Percentiles rank a stretch among this genome's conserved stretches.
phyloP scores from a whole-genome alignment of 2,113 vertebrate genomes.

The Anarhynchus alexandrinus region DNA sequence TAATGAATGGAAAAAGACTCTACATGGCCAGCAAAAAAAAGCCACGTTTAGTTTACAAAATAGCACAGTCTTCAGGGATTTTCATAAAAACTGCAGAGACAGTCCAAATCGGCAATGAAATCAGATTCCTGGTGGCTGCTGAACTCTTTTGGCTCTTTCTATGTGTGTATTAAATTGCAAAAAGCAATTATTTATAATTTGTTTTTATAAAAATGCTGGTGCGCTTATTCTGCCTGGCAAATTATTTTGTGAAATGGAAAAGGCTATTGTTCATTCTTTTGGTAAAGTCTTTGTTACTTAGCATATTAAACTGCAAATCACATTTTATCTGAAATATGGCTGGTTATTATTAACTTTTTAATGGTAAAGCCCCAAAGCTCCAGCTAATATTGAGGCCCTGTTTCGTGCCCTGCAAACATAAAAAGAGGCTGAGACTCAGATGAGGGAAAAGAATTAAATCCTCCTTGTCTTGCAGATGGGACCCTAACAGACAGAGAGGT shows the following conservation, averaged over 20 bases:
- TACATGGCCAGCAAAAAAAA: conserved; percentile 15
- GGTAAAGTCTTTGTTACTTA: conserved; percentile 48
- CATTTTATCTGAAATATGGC: conserved; percentile 43
- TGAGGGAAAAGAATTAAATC: neutral
- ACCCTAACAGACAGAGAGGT: neutral
- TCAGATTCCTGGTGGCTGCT: conserved; percentile 42
- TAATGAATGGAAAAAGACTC: conserved; percentile 63
- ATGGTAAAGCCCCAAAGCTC: neutral
- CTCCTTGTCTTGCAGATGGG: neutral
- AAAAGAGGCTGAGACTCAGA: neutral
- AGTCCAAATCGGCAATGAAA: conserved; percentile 58
- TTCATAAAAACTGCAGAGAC: conserved; percentile 48
- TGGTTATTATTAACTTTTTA: conserved; percentile 44
- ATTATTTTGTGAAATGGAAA: conserved; percentile 48
- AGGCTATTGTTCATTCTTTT: conserved; percentile 49
- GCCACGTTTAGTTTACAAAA: conserved; percentile 52
- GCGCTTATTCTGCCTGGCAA: neutral
- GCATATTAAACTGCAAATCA: conserved; percentile 48
- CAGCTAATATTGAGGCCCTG: neutral
- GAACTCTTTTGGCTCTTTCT: conserved; percentile 33
- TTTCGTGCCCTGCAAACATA: neutral
- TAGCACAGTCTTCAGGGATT: conserved; percentile 45
- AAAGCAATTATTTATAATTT: conserved; percentile 60
- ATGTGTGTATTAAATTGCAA: conserved; percentile 42
- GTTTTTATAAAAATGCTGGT: conserved; percentile 48